Percentiles rank a stretch among this genome's conserved stretches.
Evolutionary conservation across 1,140 invertebrate genomes (phyloP).

Genomic region (Macrobrachium nipponense): DNA sequence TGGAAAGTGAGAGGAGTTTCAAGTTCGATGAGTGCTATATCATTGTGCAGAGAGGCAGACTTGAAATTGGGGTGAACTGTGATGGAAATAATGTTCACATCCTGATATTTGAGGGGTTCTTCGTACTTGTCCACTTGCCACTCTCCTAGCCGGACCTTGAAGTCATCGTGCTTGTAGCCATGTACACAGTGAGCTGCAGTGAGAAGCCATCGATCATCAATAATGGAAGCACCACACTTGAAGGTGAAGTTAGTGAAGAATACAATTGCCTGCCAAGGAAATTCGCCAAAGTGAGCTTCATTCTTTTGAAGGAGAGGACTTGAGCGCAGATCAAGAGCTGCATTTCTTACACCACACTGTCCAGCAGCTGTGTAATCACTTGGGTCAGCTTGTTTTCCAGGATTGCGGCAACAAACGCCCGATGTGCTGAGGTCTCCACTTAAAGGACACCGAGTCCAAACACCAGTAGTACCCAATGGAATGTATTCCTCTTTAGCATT

Average conservation of each 20-base stretch:
- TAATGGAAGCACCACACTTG: conserved; percentile 88
- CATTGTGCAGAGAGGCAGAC: conserved; percentile 65
- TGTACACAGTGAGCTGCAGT: conserved; percentile 92
- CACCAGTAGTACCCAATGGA: neutral
- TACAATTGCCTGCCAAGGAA: conserved; percentile 92
- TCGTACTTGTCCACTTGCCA: conserved; percentile 96
- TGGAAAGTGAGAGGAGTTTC: conserved; percentile 62
- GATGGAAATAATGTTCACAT: conserved; percentile 64
- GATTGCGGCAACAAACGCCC: conserved; percentile 34
- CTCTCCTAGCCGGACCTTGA: conserved; percentile 88
- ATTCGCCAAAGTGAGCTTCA: conserved; percentile 75
- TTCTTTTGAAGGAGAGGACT: conserved; percentile 61
- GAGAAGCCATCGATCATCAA: conserved; percentile 83
- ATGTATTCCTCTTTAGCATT: neutral
- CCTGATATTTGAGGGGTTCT: conserved; percentile 73
- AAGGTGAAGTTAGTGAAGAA: conserved; percentile 91
- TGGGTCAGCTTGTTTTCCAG: neutral
- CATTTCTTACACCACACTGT: conserved; percentile 31
- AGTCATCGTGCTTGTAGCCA: conserved; percentile 74
- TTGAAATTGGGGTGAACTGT: conserved; percentile 64
- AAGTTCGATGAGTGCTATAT: conserved; percentile 66
- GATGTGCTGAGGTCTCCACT: conserved; percentile 21
- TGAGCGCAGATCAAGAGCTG: conserved; percentile 13
- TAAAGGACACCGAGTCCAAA: conserved; percentile 9
- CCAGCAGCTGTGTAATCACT: neutral